Percentiles rank a stretch among this genome's conserved stretches.
These are phyloP conservation scores for Panthera uncia DNA, from an alignment of 2,113 vertebrate genomes.

Conservation along the genomic window DNA sequence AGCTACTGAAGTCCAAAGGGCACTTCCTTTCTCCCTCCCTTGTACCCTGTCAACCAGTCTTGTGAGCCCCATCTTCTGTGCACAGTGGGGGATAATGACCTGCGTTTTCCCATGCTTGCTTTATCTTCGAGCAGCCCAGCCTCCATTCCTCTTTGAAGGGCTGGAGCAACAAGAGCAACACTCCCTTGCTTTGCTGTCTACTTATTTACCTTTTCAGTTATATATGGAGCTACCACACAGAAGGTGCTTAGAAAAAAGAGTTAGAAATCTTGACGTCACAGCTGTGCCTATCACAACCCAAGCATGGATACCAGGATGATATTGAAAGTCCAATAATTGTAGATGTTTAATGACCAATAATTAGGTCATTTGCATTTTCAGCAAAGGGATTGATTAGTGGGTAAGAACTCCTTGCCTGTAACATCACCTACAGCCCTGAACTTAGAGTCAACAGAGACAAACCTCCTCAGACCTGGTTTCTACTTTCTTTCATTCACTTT, in stretches of 20 bases:
- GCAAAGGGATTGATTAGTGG: background rate
- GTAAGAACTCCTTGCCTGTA: background rate
- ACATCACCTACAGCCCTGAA: background rate
- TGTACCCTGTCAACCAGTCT: background rate
- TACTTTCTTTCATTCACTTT: background rate
- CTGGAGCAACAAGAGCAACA: background rate
- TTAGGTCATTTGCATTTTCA: background rate
- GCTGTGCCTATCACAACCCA: background rate
- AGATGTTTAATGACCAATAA: background rate
- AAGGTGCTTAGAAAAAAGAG: background rate
- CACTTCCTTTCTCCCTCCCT: background rate
- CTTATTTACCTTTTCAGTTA: background rate
- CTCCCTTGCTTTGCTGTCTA: background rate
- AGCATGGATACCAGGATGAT: background rate
- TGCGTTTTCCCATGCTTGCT: rapidly evolving
- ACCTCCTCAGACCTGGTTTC: background rate
- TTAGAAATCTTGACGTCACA: background rate
- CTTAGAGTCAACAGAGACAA: background rate
- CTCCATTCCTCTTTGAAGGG: background rate
- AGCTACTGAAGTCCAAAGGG: background rate
- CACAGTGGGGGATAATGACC: rapidly evolving
- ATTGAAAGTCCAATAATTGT: background rate
- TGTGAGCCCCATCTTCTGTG: background rate
- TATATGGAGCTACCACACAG: background rate
- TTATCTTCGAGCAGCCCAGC: background rate